A percentile compares a stretch with the other conserved stretches of the same genome.
Evolutionary conservation across 2,797 vertebrate genomes (phyloP).

Genomic region (Tolypeutes matacus): DNA sequence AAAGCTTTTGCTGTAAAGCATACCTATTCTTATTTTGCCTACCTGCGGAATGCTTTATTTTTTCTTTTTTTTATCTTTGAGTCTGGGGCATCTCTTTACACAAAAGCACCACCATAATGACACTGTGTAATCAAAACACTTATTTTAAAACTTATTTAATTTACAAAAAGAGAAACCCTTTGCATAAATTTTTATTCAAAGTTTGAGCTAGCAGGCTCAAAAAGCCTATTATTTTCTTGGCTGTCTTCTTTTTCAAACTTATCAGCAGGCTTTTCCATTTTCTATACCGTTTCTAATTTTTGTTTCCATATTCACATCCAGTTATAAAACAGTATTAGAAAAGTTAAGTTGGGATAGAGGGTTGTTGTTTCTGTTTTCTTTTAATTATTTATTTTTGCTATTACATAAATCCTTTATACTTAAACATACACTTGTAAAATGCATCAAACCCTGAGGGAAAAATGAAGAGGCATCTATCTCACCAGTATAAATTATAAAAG

Average conservation of each 20-base stretch:
- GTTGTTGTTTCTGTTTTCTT: not conserved
- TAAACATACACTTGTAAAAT: not conserved
- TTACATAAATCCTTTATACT: not conserved
- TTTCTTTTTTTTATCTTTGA: too few relatives aligned
- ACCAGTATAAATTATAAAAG: not conserved
- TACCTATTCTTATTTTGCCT: too few relatives aligned
- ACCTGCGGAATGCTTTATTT: too few relatives aligned
- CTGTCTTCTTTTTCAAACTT: not conserved
- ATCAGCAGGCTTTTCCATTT: not conserved
- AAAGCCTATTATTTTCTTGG: not conserved
- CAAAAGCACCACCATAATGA: not conserved
- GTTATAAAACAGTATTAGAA: not conserved
- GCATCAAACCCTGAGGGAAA: not conserved
- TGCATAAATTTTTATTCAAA: not conserved
- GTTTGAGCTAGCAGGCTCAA: not conserved
- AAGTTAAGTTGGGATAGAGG: not conserved
- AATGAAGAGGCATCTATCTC: not conserved
- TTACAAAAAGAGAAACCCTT: not conserved
- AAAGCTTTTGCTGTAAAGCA: too few relatives aligned
- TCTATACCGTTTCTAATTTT: slow-evolving; percentile 35
- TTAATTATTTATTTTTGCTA: not conserved
- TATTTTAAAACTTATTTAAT: slow-evolving; percentile 1
- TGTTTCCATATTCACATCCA: not conserved
- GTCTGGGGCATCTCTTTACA: too few relatives aligned
- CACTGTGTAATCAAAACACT: not conserved